Evolutionary conservation across 2,113 vertebrate genomes (phyloP).

Genomic region (Capricornis sumatraensis): DNA sequence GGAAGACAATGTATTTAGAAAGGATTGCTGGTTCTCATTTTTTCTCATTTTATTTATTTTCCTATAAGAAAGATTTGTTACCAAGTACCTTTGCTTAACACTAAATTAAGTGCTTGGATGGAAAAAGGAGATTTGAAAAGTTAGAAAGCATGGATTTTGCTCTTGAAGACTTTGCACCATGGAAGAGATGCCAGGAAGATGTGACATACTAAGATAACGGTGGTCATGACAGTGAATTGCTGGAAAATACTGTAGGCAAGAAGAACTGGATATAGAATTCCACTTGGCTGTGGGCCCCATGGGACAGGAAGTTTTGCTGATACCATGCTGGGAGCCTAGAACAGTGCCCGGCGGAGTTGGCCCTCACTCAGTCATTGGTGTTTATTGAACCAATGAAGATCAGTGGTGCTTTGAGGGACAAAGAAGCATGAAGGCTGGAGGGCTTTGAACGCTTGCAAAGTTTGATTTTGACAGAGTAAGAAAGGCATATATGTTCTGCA

Average conservation of each 20-base stretch:
- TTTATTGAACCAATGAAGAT: neutral
- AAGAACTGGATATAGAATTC: neutral
- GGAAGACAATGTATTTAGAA: neutral
- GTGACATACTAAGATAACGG: neutral
- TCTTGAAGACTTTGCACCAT: neutral
- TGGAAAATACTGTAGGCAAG: neutral
- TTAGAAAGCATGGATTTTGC: neutral
- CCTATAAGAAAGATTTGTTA: neutral
- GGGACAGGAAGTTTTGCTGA: neutral
- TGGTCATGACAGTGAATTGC: neutral
- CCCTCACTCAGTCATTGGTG: neutral
- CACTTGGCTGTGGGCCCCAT: neutral
- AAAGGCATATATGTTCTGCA: neutral
- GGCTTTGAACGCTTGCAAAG: neutral
- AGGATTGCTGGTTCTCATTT: neutral
- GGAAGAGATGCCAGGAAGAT: neutral
- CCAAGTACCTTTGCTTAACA: neutral
- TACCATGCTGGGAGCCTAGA: neutral
- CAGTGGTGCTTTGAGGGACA: neutral
- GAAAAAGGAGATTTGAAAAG: conserved; percentile 6
- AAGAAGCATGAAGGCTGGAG: neutral
- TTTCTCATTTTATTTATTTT: neutral
- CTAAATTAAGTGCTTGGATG: neutral
- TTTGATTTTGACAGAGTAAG: neutral
- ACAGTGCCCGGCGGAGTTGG: neutral